These are phyloP conservation scores for Luscinia luscinia DNA, from an alignment of 2,797 vertebrate genomes.

Conservation along the genomic window DNA sequence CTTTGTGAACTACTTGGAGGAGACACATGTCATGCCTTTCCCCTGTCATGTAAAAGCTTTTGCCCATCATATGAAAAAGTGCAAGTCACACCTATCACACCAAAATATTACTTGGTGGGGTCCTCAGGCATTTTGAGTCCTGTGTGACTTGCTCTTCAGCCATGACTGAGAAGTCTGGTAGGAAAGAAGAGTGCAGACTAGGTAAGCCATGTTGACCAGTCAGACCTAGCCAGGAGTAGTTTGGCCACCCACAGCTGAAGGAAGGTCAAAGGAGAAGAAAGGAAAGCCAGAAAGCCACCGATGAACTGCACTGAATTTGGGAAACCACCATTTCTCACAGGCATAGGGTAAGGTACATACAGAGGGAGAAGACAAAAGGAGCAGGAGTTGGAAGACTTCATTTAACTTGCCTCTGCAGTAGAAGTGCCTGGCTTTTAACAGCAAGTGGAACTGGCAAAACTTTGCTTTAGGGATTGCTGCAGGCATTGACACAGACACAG, in stretches of 20 bases:
- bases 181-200: neutral
- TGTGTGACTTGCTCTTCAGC: neutral
- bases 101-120: accelerated
- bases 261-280: neutral
- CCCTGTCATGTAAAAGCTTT: neutral
- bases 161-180: neutral
- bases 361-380: neutral
- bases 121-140: neutral
- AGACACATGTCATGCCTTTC: neutral
- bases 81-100: neutral
- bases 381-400: neutral
- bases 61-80: neutral
- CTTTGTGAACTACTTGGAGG: neutral
- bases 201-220: neutral
- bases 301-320: neutral
- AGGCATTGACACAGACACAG: slow-evolving; percentile 32
- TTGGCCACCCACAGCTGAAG: neutral
- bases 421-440: slow-evolving; percentile 20
- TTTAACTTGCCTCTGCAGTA: neutral
- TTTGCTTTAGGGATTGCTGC: slow-evolving; percentile 21
- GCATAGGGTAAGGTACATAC: neutral
- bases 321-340: neutral
- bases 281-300: neutral
- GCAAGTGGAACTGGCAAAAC: slow-evolving; percentile 3
- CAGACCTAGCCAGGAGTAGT: neutral